phyloP scores from a whole-genome alignment of 2,888 invertebrate genomes.

The Aquatica leii region DNA sequence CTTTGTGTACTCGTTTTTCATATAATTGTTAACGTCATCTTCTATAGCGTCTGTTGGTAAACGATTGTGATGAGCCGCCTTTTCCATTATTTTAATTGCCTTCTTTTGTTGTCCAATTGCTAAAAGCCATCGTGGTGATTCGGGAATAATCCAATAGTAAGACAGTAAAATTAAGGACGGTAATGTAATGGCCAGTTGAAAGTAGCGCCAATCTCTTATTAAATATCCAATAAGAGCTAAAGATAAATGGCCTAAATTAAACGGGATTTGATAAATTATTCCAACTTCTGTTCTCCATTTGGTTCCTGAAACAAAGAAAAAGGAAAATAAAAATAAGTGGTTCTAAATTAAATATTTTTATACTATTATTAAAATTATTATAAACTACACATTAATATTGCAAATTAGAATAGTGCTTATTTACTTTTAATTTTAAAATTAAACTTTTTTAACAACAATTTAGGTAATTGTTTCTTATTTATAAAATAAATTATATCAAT shows the following conservation, averaged over 20 bases:
- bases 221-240: constrained; percentile 65
- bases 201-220: constrained; percentile 65
- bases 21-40: constrained; percentile 49
- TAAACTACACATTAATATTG: no score
- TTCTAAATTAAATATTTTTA: no score
- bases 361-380: no score
- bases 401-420: no score
- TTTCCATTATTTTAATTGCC: constrained; percentile 69
- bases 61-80: constrained; percentile 66
- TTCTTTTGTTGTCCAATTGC: constrained; percentile 70
- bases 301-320: constrained; percentile 52
- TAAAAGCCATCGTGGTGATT: constrained; percentile 82
- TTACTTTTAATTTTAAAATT: no score
- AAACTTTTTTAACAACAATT: no score
- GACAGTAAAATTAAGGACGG: constrained; percentile 68
- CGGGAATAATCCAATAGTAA: constrained; percentile 76
- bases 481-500: no score
- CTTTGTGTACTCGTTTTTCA: constrained; percentile 32
- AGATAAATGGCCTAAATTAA: constrained; percentile 65
- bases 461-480: no score
- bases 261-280: constrained; percentile 68
- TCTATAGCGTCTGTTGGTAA: constrained; percentile 52
- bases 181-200: constrained; percentile 66
- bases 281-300: constrained; percentile 66
- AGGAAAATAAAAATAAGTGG: constrained; percentile 27